These are phyloP conservation scores for Malthinus flaveolus DNA, from an alignment of 2,888 invertebrate species.

Conservation along the genomic window DNA sequence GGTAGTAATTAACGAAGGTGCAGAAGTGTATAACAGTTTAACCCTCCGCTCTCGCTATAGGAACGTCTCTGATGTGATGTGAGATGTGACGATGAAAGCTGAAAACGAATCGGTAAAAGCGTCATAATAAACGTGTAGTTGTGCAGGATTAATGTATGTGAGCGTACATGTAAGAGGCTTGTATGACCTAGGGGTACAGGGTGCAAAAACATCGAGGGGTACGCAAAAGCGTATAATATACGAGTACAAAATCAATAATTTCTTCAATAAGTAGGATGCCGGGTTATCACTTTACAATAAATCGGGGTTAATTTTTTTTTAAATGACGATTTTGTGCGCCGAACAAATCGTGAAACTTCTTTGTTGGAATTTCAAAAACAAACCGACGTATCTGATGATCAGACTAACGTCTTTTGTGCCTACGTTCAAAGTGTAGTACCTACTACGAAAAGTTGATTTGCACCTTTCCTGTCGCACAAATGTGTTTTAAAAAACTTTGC, in stretches of 20 bases:
- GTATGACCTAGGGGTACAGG: constrained; percentile 26
- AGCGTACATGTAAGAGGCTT: constrained; percentile 40
- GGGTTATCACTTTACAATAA: constrained; percentile 14
- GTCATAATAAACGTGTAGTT: constrained; percentile 39
- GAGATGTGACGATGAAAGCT: too few relatives aligned
- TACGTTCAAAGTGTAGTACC: constrained; percentile 33
- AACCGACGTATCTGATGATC: constrained; percentile 37
- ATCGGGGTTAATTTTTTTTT: too few relatives aligned
- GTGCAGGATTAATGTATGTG: constrained; percentile 34
- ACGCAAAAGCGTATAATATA: constrained; percentile 33
- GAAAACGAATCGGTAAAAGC: constrained; percentile 39
- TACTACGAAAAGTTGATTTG: constrained; percentile 28
- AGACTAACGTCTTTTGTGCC: constrained; percentile 40
- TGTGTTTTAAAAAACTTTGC: not conserved
- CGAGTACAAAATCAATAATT: constrained; percentile 39
- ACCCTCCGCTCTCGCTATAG: constrained; percentile 34
- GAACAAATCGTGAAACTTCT: too few relatives aligned
- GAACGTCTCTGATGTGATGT: constrained; percentile 35
- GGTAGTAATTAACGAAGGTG: constrained; percentile 20
- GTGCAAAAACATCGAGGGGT: constrained; percentile 22
- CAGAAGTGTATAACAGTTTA: constrained; percentile 19
- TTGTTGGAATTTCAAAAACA: constrained; percentile 10
- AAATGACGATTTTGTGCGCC: too few relatives aligned
- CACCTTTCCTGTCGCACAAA: constrained; percentile 21
- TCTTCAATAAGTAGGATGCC: constrained; percentile 35